Conservation (phyloP, 2,888 invertebrate genomes). For the Ichneumoninae sp. region DNA sequence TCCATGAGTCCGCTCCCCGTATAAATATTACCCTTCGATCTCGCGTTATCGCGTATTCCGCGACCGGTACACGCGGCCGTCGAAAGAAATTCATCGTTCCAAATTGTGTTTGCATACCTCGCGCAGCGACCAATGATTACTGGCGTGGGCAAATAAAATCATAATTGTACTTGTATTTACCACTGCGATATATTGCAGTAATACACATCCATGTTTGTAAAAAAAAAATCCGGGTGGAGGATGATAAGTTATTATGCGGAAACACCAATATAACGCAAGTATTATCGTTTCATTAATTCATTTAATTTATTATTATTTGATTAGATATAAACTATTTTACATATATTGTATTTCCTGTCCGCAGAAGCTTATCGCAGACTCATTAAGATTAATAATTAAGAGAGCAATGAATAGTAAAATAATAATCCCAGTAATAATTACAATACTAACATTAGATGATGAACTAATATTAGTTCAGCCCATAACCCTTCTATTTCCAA, state of each 20-base stretch:
- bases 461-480: neutral
- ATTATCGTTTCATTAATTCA: too few species aligned
- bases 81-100: neutral
- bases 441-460: neutral
- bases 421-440: neutral
- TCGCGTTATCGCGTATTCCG: constrained; percentile 1
- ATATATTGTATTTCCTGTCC: too few species aligned
- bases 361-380: too few species aligned
- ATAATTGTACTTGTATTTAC: neutral
- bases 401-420: too few species aligned
- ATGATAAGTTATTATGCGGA: too few species aligned
- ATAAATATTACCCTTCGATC: constrained; percentile 44
- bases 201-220: neutral
- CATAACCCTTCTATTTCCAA: neutral
- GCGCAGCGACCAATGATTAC: neutral
- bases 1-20: constrained; percentile 39
- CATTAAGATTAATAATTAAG: too few species aligned
- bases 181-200: neutral
- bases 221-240: neutral
- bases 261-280: too few species aligned
- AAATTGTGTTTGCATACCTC: neutral
- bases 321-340: too few species aligned
- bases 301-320: too few species aligned
- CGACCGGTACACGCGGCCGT: neutral
- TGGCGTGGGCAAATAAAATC: neutral